phyloP scores from a whole-genome alignment of 2,888 invertebrate genomes.

The Pogonocherus hispidulus region DNA sequence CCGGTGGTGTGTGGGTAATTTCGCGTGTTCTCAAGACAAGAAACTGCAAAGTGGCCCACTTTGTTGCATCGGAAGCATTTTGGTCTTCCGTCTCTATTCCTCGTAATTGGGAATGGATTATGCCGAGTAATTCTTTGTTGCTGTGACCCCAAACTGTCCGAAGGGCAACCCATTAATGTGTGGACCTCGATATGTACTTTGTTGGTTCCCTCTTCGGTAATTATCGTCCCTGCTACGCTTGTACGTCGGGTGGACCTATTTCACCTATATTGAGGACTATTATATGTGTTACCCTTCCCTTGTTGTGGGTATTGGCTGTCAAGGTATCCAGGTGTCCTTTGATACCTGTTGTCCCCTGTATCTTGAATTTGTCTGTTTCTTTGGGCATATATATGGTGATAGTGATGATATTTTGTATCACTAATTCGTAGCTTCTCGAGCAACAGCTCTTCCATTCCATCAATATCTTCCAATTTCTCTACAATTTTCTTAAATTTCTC shows the following conservation, averaged over 20 bases:
- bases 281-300: no score
- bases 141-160: neutral
- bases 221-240: no score
- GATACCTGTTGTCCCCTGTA: no score
- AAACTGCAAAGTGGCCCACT: conserved; percentile 11
- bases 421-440: neutral
- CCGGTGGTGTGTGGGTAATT: conserved; percentile 17
- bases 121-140: neutral
- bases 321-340: no score
- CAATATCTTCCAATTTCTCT: conserved; percentile 19
- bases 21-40: conserved; percentile 1
- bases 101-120: conserved; percentile 16
- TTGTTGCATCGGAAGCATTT: conserved; percentile 23
- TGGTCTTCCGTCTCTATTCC: conserved; percentile 16
- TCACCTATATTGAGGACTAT: no score
- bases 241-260: no score
- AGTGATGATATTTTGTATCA: neutral
- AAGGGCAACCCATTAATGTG: no score
- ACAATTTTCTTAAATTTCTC: conserved; percentile 22
- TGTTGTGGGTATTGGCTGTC: no score
- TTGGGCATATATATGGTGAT: no score
- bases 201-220: no score
- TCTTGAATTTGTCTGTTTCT: no score
- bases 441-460: neutral
- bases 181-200: no score